phyloP scores from a whole-genome alignment of 2,888 invertebrate genomes.

The Agonum fuliginosum region DNA sequence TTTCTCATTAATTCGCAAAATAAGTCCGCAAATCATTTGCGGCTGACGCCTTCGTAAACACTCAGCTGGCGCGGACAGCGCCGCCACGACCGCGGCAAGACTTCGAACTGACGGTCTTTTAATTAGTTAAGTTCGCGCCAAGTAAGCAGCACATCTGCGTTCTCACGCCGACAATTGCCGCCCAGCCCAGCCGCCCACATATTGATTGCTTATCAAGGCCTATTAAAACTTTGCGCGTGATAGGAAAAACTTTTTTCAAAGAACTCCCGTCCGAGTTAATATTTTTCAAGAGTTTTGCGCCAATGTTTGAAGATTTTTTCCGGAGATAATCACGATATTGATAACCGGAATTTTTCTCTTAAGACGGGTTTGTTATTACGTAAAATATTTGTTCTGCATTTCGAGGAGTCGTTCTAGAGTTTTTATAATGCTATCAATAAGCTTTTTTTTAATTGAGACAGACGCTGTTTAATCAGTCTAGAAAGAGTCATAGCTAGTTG shows the following conservation, averaged over 20 bases:
- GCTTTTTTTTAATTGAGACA: too few relatives aligned
- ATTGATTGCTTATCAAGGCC: conserved; percentile 53
- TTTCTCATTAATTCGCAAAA: conserved; percentile 21
- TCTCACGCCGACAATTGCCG: not conserved
- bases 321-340: conserved; percentile 5
- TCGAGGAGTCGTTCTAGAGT: too few relatives aligned
- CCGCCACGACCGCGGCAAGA: not conserved
- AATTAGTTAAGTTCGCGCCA: conserved; percentile 54
- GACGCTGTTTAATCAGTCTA: too few relatives aligned
- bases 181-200: conserved; percentile 25
- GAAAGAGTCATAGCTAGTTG: too few relatives aligned
- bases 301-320: not conserved
- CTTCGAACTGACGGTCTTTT: conserved; percentile 49
- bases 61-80: conserved; percentile 14
- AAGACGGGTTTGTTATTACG: too few relatives aligned
- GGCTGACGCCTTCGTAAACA: conserved; percentile 2
- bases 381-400: too few relatives aligned
- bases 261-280: conserved; percentile 17
- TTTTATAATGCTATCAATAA: too few relatives aligned
- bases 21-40: not conserved
- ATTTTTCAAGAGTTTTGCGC: conserved; percentile 16
- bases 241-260: conserved; percentile 28
- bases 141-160: conserved; percentile 42
- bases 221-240: conserved; percentile 54
- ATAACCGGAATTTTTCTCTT: not conserved